Conservation (phyloP, 2,797 vertebrate genomes). For the Hapalemur alaotrensis region DNA sequence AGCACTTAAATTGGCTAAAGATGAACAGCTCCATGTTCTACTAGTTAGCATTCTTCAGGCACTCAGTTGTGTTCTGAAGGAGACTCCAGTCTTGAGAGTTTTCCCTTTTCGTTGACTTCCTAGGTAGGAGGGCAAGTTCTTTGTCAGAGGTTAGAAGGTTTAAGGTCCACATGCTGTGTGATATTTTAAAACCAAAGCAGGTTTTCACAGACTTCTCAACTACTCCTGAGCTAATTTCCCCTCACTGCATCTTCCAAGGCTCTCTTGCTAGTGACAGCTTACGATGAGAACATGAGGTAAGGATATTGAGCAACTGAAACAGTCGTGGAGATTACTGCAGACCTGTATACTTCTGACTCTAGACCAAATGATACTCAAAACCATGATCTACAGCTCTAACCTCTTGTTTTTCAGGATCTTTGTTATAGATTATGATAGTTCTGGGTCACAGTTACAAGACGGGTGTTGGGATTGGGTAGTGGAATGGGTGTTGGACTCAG, state of each 20-base stretch:
- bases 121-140: not conserved
- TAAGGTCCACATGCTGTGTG: not conserved
- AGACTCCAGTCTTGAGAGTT: conserved; percentile 85
- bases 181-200: not conserved
- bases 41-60: conserved; percentile 82
- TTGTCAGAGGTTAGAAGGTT: not conserved
- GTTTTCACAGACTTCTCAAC: not conserved
- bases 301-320: not conserved
- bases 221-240: not conserved
- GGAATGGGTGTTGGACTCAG: not conserved
- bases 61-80: conserved; percentile 83
- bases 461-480: not conserved
- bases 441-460: not conserved
- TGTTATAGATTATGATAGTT: not conserved
- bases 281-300: not conserved
- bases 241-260: not conserved
- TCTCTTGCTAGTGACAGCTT: not conserved
- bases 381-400: not conserved
- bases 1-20: conserved; percentile 87
- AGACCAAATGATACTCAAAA: not conserved
- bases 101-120: conserved; percentile 86
- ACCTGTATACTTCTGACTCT: not conserved
- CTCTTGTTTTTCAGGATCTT: not conserved
- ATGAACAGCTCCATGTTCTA: conserved; percentile 90
- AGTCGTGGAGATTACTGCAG: not conserved